Evolutionary conservation across 37 sponge, comb jelly and placozoan genomes (phyloP), one percentile per base, ranked within the genome.

Genomic region (Oscarella lobularis): DNA sequence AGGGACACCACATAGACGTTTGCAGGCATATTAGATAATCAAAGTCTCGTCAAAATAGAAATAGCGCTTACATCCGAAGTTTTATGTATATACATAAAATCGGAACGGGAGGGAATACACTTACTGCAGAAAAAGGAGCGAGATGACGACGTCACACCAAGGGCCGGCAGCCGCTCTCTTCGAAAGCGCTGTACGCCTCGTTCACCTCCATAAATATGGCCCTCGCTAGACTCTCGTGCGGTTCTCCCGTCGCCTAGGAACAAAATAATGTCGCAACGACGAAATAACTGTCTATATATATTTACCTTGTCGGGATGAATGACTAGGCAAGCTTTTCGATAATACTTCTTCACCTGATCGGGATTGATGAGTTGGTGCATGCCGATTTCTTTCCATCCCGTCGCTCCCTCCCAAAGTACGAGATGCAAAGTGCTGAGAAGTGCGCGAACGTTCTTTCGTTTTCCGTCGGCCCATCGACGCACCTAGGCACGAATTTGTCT

Each of bases 241-340:
- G 78, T 41, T 38, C 41, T 14, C 82, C 81, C 31, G 71, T 68
- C 6, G 31, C 33, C 71, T 68, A 14, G 33, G 31, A 34, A 68
- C 6, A 5, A 14, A 5, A 68, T 29, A 5, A 68, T 35, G 31
- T 4, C 29, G 31, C 6, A 31, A 68, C 29, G 31, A 32, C 5
- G 4, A 68, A 5, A 35, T 5, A 34, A 20, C 6, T 30, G 31
- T 29, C 71, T 34, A 68, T 68, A 68, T 35, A 5, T 68, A 32
- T 14, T 5, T 73, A 94, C 95, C 85, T 96, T 96, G 74, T 96
- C 98, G 36, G 98, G 98, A 83, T 96, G 98, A 5, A 93, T 87
- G 40, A 83, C 83, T 31, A 93, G 85, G 39, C 91, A 93, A 0
- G 98, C 98, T 36, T 83, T 92, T 31, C 88, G 75, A 83, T 86